These are phyloP conservation scores for Mus spicilegus DNA, from an alignment of 2,113 vertebrate species.

Conservation along the genomic window DNA sequence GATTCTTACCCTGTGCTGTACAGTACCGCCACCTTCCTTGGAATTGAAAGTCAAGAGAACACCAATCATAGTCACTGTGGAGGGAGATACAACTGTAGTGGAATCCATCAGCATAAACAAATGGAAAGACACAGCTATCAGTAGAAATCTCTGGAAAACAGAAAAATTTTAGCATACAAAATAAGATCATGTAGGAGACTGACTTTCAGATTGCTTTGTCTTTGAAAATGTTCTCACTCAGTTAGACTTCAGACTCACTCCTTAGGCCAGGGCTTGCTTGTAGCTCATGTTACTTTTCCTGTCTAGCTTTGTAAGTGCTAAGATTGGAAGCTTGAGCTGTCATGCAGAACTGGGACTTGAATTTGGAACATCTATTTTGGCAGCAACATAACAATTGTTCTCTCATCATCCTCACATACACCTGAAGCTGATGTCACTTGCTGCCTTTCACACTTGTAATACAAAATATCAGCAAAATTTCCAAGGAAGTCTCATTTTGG, in stretches of 20 bases:
- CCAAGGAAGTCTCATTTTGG: not conserved
- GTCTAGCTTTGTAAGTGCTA: too few relatives aligned
- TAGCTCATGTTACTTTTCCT: too few relatives aligned
- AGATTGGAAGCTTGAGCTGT: too few relatives aligned
- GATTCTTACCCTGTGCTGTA: not conserved
- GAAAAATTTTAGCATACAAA: too few relatives aligned
- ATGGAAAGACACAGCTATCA: constrained; percentile 41
- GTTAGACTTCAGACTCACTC: not conserved
- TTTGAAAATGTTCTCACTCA: not conserved
- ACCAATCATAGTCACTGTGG: constrained; percentile 71
- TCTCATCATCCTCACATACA: not conserved
- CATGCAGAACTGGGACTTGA: not conserved
- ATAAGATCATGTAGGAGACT: not conserved
- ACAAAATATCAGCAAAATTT: not conserved
- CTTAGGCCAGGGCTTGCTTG: not conserved
- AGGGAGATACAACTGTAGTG: constrained; percentile 14
- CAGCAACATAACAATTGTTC: not conserved
- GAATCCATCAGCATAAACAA: accelerated
- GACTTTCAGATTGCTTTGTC: not conserved
- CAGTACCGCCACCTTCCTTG: constrained; percentile 73
- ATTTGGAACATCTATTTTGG: not conserved
- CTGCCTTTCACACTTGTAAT: not conserved
- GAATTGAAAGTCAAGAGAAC: constrained; percentile 50
- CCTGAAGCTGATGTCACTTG: accelerated
- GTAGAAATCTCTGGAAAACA: not conserved